A percentile compares a stretch with the other conserved stretches of the same genome.
Conservation (phyloP, 2,113 vertebrate genomes). For the Hucho hucho region DNA sequence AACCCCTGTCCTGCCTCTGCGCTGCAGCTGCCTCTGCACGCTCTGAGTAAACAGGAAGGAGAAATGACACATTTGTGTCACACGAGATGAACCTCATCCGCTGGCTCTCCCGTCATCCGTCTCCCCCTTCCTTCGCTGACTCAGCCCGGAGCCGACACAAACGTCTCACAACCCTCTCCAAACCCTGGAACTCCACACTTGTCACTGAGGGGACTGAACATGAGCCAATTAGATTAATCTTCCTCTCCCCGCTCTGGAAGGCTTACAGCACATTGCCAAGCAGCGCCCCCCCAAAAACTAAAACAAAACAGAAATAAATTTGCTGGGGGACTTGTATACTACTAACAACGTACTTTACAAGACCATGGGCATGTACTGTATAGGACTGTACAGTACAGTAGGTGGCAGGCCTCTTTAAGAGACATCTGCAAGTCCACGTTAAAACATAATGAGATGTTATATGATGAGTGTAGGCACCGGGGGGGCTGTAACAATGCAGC, state of each 20-base stretch:
- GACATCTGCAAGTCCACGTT: slow-evolving; percentile 40
- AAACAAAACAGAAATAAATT: not conserved
- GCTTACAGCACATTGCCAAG: not conserved
- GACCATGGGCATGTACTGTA: slow-evolving; percentile 23
- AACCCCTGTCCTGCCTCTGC: not conserved
- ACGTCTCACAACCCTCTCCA: slow-evolving; percentile 4
- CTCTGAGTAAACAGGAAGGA: slow-evolving; percentile 22
- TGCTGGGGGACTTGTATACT: not conserved
- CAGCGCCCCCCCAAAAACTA: not conserved
- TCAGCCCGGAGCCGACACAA: slow-evolving; percentile 7
- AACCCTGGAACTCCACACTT: not conserved
- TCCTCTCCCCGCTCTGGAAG: not conserved
- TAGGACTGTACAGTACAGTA: not conserved
- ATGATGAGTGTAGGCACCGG: slow-evolving; percentile 8
- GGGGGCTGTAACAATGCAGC: not conserved
- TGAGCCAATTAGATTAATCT: slow-evolving; percentile 51
- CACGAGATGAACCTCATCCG: slow-evolving; percentile 1
- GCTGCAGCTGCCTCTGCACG: slow-evolving; percentile 6
- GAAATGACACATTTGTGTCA: slow-evolving; percentile 22
- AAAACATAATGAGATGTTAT: slow-evolving; percentile 54
- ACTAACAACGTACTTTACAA: slow-evolving; percentile 35
- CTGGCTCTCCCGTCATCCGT: not conserved
- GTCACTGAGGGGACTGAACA: slow-evolving; percentile 20
- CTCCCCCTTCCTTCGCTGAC: slow-evolving; percentile 1
- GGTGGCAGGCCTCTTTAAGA: slow-evolving; percentile 48